phyloP scores from a whole-genome alignment of 2,888 invertebrate species.

The Heteropelma amictum region DNA sequence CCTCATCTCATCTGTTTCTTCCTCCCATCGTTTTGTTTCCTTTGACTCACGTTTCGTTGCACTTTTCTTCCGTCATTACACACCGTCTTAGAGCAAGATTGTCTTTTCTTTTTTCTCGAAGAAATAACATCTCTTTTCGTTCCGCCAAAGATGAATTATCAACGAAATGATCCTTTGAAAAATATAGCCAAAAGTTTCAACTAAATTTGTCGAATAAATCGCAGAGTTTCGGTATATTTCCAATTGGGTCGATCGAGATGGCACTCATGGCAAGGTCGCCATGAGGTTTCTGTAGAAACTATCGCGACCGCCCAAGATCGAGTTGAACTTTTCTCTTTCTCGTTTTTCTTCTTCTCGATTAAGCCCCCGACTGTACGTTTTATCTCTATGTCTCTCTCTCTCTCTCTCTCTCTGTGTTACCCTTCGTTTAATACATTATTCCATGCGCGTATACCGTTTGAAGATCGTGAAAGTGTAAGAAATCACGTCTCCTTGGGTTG shows the following conservation, averaged over 20 bases:
- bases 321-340: slow-evolving; percentile 22
- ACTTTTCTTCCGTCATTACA: slow-evolving; percentile 7
- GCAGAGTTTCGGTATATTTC: background rate
- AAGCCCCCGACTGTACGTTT: no score
- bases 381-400: slow-evolving; percentile 21
- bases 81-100: no score
- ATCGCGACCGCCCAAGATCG: slow-evolving; percentile 35
- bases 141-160: no score
- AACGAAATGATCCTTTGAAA: background rate
- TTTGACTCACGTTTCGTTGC: slow-evolving; percentile 49
- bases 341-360: background rate
- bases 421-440: slow-evolving; percentile 52
- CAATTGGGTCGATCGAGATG: slow-evolving; percentile 27
- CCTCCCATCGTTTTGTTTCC: slow-evolving; percentile 59
- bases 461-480: slow-evolving; percentile 70
- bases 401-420: slow-evolving; percentile 15
- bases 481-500: slow-evolving; percentile 50
- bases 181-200: no score
- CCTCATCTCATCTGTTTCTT: slow-evolving; percentile 27
- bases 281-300: slow-evolving; percentile 49
- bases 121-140: background rate
- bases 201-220: no score
- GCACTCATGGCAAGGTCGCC: slow-evolving; percentile 32
- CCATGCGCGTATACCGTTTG: slow-evolving; percentile 54
- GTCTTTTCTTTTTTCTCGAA: background rate